Evolutionary conservation across 2,797 vertebrate species (phyloP).

Genomic region (Myripristis murdjan): DNA sequence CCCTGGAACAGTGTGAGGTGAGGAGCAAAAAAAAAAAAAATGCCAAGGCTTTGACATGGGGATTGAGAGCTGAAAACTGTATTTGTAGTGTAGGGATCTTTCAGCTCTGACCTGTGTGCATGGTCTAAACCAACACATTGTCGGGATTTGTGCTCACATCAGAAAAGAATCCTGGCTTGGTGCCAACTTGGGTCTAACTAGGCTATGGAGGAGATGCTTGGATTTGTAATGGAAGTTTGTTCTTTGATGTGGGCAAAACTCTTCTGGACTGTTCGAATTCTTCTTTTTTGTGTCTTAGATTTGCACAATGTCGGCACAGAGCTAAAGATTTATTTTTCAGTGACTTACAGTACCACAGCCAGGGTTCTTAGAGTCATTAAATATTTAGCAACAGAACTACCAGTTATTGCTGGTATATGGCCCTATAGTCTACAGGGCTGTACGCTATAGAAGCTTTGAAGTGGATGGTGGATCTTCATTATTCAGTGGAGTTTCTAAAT

Average conservation of each 20-base stretch:
- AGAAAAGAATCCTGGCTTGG: conserved; percentile 12
- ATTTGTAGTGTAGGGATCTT: conserved; percentile 1
- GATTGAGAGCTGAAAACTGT: background rate
- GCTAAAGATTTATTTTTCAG: background rate
- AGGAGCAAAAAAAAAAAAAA: background rate
- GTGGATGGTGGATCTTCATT: conserved; percentile 27
- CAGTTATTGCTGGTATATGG: conserved; percentile 4
- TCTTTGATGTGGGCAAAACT: conserved; percentile 1
- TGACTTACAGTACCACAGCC: conserved; percentile 10
- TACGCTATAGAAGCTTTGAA: conserved; percentile 40
- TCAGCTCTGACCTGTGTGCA: background rate
- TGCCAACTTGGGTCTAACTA: conserved; percentile 17
- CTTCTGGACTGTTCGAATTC: conserved; percentile 18
- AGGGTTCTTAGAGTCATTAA: conserved; percentile 33
- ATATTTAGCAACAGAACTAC: conserved; percentile 50
- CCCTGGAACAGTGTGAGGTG: background rate
- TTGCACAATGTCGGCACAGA: conserved; percentile 10
- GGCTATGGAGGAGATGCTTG: background rate
- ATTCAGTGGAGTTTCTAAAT: conserved; percentile 59
- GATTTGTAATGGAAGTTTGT: background rate
- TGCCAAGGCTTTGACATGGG: background rate
- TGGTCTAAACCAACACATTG: conserved; percentile 8
- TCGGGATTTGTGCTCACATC: conserved; percentile 11
- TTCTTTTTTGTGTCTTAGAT: conserved; percentile 14
- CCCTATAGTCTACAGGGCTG: conserved; percentile 18